These are phyloP conservation scores for Cyrtorhinus lividipennis DNA, from an alignment of 1,140 invertebrate genomes.

Conservation along the genomic window DNA sequence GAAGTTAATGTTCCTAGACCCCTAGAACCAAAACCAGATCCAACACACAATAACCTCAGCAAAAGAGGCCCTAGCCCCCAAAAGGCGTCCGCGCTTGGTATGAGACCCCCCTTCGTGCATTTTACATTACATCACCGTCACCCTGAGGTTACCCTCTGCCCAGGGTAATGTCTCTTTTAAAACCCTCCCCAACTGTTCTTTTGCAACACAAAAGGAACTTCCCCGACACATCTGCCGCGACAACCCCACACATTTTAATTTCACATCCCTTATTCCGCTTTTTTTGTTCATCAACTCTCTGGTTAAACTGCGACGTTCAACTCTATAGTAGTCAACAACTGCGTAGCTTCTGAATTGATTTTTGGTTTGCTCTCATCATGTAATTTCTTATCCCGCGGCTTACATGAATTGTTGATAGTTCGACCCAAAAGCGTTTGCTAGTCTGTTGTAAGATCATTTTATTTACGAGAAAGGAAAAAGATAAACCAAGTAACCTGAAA, in stretches of 20 bases:
- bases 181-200: constrained; percentile 1
- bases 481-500: too few relatives aligned
- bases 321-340: not conserved
- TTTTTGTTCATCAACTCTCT: not conserved
- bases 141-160: not conserved
- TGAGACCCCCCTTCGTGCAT: not conserved
- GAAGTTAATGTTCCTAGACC: constrained; percentile 4
- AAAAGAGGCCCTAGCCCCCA: not conserved
- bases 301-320: not conserved
- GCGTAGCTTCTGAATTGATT: too few relatives aligned
- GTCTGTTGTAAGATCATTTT: too few relatives aligned
- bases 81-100: not conserved
- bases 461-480: too few relatives aligned
- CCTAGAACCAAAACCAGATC: not conserved
- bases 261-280: constrained; percentile 1
- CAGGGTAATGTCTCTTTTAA: constrained; percentile 10
- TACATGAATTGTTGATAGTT: too few relatives aligned
- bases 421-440: too few relatives aligned
- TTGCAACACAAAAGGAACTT: not conserved
- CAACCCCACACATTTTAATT: constrained; percentile 9
- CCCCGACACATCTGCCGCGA: constrained; percentile 7
- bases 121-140: not conserved
- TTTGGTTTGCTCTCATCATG: too few relatives aligned
- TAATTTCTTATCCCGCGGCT: too few relatives aligned
- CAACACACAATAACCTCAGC: not conserved